These are phyloP conservation scores for Odontomachus brunneus DNA, from an alignment of 1,140 invertebrate species.

Conservation along the genomic window DNA sequence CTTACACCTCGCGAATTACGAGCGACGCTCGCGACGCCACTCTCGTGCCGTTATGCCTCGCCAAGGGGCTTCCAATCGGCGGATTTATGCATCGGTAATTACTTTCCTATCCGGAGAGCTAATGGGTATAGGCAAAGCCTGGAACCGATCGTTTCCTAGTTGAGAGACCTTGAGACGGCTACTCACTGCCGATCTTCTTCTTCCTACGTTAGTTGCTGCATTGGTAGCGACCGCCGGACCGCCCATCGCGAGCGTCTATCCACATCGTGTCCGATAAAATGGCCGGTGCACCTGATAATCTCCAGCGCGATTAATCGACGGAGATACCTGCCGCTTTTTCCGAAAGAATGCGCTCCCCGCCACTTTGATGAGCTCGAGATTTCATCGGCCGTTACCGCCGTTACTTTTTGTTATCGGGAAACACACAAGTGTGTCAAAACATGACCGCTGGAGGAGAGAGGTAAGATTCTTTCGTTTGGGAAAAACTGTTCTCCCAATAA, in stretches of 20 bases:
- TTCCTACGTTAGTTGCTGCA: not conserved
- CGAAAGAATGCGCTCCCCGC: not conserved
- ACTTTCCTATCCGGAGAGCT: conserved; percentile 66
- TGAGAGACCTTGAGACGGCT: conserved; percentile 35
- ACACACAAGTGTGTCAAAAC: not conserved
- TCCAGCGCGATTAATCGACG: conserved; percentile 64
- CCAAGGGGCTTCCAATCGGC: conserved; percentile 22
- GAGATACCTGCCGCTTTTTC: conserved; percentile 42
- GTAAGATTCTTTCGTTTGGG: not conserved
- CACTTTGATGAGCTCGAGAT: conserved; percentile 28
- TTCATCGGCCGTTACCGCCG: conserved; percentile 27
- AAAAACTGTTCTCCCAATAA: conserved; percentile 7
- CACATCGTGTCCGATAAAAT: conserved; percentile 64
- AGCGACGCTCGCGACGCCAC: conserved; percentile 40
- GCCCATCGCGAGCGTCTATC: conserved; percentile 59
- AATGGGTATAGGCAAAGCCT: conserved; percentile 54
- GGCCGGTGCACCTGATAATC: conserved; percentile 60
- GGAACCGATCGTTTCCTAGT: conserved; percentile 58
- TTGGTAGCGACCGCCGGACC: conserved; percentile 54
- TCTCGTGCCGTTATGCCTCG: conserved; percentile 38
- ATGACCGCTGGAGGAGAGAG: not conserved
- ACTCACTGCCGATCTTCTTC: conserved; percentile 32
- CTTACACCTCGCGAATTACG: conserved; percentile 61
- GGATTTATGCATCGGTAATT: conserved; percentile 74
- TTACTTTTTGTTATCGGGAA: conserved; percentile 8